Conservation (phyloP, 2,888 invertebrate genomes). For the Chymomyza procnemis region DNA sequence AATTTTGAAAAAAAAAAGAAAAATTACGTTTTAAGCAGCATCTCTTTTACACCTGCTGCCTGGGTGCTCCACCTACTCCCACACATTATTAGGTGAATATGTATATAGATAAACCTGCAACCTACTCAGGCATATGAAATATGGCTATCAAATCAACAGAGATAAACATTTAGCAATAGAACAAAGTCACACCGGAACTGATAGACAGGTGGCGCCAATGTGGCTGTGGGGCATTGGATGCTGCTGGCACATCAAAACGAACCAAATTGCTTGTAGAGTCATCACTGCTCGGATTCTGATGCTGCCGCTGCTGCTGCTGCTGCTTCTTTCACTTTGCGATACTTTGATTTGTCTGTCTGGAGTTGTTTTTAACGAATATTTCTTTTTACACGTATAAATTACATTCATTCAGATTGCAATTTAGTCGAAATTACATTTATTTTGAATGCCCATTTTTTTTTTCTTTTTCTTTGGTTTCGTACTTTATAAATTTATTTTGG, state of each 20-base stretch:
- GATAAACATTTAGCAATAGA: not conserved
- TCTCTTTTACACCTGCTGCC: not conserved
- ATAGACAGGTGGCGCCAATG: not conserved
- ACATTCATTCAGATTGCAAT: slow-evolving; percentile 51
- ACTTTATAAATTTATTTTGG: not conserved
- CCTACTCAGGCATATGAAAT: slow-evolving; percentile 10
- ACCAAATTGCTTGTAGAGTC: slow-evolving; percentile 8
- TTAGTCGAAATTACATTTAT: slow-evolving; percentile 48
- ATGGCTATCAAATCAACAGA: slow-evolving; percentile 25
- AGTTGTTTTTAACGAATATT: slow-evolving; percentile 26
- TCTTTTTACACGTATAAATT: slow-evolving; percentile 46
- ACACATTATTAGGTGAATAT: slow-evolving; percentile 1
- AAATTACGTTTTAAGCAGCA: not conserved
- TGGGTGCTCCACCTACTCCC: not conserved
- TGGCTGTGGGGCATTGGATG: not conserved
- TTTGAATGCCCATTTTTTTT: slow-evolving; percentile 19
- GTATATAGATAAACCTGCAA: slow-evolving; percentile 6
- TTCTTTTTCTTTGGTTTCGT: not conserved
- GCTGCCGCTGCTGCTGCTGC: no score
- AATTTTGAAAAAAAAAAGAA: not conserved
- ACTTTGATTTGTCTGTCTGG: slow-evolving; percentile 40
- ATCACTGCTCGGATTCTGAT: not conserved
- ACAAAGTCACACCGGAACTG: not conserved
- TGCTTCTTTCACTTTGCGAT: not conserved
- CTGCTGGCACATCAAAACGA: slow-evolving; percentile 10